phyloP scores from a whole-genome alignment of 23 tunicate species.

The Clavelina lepadiformis region DNA sequence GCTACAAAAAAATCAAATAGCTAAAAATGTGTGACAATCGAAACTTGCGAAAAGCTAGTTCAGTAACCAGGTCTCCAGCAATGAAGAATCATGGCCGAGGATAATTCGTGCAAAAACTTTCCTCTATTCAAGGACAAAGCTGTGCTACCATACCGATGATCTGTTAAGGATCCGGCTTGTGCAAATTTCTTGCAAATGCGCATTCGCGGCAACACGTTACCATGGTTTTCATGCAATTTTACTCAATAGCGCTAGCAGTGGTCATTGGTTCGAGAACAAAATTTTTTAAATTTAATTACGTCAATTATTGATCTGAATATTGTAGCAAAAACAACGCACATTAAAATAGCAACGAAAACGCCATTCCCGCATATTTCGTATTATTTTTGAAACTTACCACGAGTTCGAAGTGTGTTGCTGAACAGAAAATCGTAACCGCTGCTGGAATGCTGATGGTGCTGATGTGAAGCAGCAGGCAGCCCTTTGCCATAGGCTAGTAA shows the following conservation, averaged over 20 bases:
- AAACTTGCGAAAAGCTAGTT: too few species aligned
- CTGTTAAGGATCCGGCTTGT: too few species aligned
- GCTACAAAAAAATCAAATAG: too few species aligned
- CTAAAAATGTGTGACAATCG: too few species aligned
- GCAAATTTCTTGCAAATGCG: not conserved
- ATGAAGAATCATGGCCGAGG: not conserved
- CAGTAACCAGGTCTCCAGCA: too few species aligned
- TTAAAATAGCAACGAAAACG: too few species aligned
- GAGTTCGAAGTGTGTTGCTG: constrained; percentile 79
- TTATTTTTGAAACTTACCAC: constrained; percentile 46
- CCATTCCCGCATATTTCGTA: too few species aligned
- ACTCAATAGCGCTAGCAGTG: constrained; percentile 1
- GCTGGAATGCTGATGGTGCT: constrained; percentile 63
- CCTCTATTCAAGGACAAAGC: too few species aligned
- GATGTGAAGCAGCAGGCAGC: constrained; percentile 33
- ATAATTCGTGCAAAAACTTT: not conserved
- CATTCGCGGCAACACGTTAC: constrained; percentile 15
- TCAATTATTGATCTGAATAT: too few species aligned
- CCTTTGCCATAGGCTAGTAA: constrained; percentile 83
- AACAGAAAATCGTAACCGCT: constrained; percentile 82
- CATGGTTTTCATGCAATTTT: constrained; percentile 11
- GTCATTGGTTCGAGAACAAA: too few species aligned
- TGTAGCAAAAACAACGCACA: not conserved
- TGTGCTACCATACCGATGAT: too few species aligned
- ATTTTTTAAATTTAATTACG: too few species aligned